These are phyloP conservation scores for Hirtodrosophila trivittata DNA, from an alignment of 2,888 invertebrate genomes.

Conservation along the genomic window DNA sequence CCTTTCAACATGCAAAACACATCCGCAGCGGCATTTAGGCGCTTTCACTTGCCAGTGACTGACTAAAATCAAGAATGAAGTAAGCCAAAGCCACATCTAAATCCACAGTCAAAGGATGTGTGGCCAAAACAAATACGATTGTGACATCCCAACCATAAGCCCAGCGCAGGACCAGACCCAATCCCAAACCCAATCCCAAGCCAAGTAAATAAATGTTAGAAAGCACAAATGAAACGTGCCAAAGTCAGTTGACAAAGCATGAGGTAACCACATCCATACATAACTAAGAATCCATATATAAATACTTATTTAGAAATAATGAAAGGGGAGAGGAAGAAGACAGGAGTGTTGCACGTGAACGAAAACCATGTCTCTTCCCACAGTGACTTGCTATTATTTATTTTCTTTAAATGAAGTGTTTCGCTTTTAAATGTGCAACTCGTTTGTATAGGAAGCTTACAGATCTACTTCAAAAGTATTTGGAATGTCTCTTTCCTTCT, in stretches of 20 bases:
- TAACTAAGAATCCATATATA: slow-evolving; percentile 8
- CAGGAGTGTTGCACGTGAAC: neutral
- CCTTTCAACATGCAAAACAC: slow-evolving; percentile 72
- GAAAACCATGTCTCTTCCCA: neutral
- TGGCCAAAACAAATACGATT: slow-evolving; percentile 46
- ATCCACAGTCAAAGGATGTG: slow-evolving; percentile 36
- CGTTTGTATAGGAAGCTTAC: too few species aligned
- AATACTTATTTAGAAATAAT: slow-evolving; percentile 37
- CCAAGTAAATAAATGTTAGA: slow-evolving; percentile 72
- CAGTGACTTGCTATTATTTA: neutral
- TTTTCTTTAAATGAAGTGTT: neutral
- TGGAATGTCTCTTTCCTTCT: too few species aligned
- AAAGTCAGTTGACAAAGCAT: slow-evolving; percentile 53
- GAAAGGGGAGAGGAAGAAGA: neutral
- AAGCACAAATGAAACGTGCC: slow-evolving; percentile 72
- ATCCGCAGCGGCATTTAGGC: slow-evolving; percentile 52
- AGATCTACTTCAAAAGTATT: too few species aligned
- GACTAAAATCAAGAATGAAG: slow-evolving; percentile 40
- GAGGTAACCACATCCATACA: slow-evolving; percentile 46
- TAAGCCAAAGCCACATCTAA: slow-evolving; percentile 28
- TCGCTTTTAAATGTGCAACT: too few species aligned
- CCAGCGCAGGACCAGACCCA: slow-evolving; percentile 20
- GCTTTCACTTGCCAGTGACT: slow-evolving; percentile 47
- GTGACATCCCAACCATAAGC: slow-evolving; percentile 51
- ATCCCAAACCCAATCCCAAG: too few species aligned